phyloP scores from a whole-genome alignment of 1,140 invertebrate genomes.

The Anastrepha ludens region DNA sequence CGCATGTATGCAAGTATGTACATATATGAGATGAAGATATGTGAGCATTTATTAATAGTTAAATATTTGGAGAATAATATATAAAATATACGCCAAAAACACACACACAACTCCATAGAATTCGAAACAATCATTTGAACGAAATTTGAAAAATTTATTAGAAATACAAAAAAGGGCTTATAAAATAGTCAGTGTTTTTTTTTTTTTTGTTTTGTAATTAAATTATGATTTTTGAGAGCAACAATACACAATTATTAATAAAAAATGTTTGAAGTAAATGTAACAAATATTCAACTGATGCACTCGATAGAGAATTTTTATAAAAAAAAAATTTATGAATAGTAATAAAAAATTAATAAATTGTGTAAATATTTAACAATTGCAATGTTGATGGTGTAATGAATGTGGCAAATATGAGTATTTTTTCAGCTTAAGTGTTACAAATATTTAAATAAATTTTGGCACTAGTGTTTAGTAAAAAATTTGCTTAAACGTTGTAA shows the following conservation, averaged over 20 bases:
- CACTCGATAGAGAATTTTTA: background rate
- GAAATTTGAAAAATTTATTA: conserved; percentile 49
- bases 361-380: conserved; percentile 32
- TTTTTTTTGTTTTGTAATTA: background rate
- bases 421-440: background rate
- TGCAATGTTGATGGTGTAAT: conserved; percentile 23
- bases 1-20: background rate
- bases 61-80: background rate
- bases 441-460: background rate
- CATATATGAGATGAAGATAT: background rate
- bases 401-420: conserved; percentile 17
- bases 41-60: background rate
- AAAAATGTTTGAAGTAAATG: background rate
- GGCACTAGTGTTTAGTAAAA: background rate
- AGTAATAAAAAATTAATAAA: conserved; percentile 25
- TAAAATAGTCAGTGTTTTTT: background rate
- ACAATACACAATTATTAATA: conserved; percentile 20
- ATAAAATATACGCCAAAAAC: background rate
- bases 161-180: conserved; percentile 39
- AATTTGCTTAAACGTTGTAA: background rate
- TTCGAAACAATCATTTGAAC: conserved; percentile 24
- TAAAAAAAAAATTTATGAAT: background rate
- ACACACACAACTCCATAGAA: conserved; percentile 24
- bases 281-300: conserved; percentile 2
- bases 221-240: conserved; percentile 10